Evolutionary conservation across 2,888 invertebrate genomes (phyloP), one percentile per base, ranked within the genome.

Genomic region (Brachyptera putata): DNA sequence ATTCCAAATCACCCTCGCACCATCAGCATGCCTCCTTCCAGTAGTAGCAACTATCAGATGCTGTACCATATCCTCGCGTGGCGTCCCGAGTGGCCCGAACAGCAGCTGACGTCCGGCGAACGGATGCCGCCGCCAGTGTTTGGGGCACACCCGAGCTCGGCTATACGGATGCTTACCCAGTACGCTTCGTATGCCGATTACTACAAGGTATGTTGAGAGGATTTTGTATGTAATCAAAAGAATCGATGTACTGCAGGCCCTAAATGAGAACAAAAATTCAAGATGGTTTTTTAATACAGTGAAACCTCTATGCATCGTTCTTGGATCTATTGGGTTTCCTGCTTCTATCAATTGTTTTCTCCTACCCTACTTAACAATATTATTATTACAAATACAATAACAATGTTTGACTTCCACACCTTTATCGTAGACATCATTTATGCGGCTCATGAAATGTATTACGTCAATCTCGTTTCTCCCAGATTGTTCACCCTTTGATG

Each of bases 401-500:
- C n/a, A n/a, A n/a, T n/a, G n/a, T n/a, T n/a, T n/a, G n/a, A n/a
- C n/a, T n/a, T n/a, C n/a, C n/a, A n/a, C n/a, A n/a, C n/a, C n/a
- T n/a, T n/a, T n/a, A n/a, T n/a, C n/a, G n/a, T n/a, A n/a, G n/a
- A n/a, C n/a, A n/a, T n/a, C n/a, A n/a, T n/a, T n/a, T n/a, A n/a
- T n/a, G n/a, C n/a, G n/a, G n/a, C n/a, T n/a, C n/a, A n/a, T n/a
- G n/a, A n/a, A n/a, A n/a, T n/a, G n/a, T n/a, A n/a, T n/a, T n/a
- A n/a, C n/a, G n/a, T n/a, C n/a, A n/a, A n/a, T n/a, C 30, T 30
- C 30, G 7, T 7, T 30, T 30, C 11, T 30, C 30, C 5, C 34
- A 79, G 55, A 73, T 79, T 43, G 74, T 83, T 55, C 77, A 79
- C 16, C 82, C 84, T 53, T 71, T 85, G 56, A 72, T 85, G 46